Conservation (phyloP, 2,797 vertebrate species). For the Enteromius mattozi region DNA sequence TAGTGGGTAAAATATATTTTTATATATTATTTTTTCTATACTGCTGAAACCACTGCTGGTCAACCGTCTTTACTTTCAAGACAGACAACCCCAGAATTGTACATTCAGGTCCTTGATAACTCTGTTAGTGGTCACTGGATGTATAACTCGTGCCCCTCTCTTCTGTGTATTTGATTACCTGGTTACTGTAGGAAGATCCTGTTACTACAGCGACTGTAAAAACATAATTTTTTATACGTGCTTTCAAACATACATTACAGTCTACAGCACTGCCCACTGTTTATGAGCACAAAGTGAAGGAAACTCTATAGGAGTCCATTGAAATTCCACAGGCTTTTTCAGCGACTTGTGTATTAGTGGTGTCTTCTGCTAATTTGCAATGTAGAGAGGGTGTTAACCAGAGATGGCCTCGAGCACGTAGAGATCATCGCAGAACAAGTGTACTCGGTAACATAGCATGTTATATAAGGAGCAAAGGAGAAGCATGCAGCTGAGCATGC, state of each 20-base stretch:
- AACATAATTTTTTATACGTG: slow-evolving; percentile 38
- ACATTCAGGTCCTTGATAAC: not conserved
- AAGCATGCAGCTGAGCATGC: slow-evolving; percentile 9
- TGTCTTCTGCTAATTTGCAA: slow-evolving; percentile 38
- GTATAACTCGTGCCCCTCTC: not conserved
- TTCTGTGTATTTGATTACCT: slow-evolving; percentile 59
- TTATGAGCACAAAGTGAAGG: slow-evolving; percentile 64
- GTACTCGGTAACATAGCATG: not conserved
- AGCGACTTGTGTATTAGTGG: slow-evolving; percentile 50
- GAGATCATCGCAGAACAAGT: not conserved
- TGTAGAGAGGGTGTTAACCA: slow-evolving; percentile 19
- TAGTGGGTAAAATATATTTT: not conserved
- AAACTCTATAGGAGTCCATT: slow-evolving; percentile 59
- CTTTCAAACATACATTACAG: slow-evolving; percentile 31
- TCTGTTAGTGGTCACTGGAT: not conserved
- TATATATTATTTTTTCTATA: too few relatives aligned
- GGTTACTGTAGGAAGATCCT: slow-evolving; percentile 61
- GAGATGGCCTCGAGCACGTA: not conserved
- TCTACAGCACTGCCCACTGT: slow-evolving; percentile 58
- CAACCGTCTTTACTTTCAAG: not conserved
- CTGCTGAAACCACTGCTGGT: not conserved
- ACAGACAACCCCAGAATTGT: not conserved
- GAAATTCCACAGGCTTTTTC: slow-evolving; percentile 41
- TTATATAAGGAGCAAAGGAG: slow-evolving; percentile 10
- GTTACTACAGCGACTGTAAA: slow-evolving; percentile 68